Evolutionary conservation across 2,797 vertebrate genomes (phyloP).

Genomic region (Ctenosaura bakeri): DNA sequence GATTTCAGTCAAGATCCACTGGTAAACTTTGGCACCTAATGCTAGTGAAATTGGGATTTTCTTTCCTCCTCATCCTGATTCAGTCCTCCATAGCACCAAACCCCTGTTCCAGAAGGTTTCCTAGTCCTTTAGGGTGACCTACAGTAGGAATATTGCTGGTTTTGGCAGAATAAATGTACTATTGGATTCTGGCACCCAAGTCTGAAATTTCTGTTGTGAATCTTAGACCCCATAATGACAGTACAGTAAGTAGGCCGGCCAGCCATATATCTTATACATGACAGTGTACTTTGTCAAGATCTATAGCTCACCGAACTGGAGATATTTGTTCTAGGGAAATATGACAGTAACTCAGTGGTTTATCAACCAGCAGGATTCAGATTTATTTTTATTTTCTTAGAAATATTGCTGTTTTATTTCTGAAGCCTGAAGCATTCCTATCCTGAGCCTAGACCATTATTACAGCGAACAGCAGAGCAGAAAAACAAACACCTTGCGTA

Average conservation of each 20-base stretch:
- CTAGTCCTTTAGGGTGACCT: too few species aligned
- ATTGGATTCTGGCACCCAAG: background rate
- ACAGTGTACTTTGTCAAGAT: background rate
- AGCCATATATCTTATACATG: constrained; percentile 16
- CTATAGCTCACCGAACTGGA: background rate
- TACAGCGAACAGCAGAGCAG: background rate
- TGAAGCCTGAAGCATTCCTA: background rate
- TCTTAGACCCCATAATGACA: background rate
- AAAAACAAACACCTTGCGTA: background rate
- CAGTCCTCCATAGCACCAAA: too few species aligned
- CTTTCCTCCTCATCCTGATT: too few species aligned
- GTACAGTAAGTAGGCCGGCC: background rate
- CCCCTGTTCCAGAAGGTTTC: too few species aligned
- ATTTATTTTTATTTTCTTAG: background rate
- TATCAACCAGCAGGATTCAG: background rate
- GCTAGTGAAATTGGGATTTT: too few species aligned
- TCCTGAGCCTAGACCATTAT: too few species aligned
- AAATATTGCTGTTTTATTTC: background rate
- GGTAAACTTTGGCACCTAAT: too few species aligned
- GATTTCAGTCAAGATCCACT: background rate
- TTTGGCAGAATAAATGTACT: too few species aligned
- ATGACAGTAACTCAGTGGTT: background rate
- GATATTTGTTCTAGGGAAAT: background rate
- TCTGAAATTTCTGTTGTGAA: background rate
- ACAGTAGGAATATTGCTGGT: too few species aligned